Evolutionary conservation across 2,797 vertebrate genomes (phyloP).

Genomic region (Manis crassicaudata): DNA sequence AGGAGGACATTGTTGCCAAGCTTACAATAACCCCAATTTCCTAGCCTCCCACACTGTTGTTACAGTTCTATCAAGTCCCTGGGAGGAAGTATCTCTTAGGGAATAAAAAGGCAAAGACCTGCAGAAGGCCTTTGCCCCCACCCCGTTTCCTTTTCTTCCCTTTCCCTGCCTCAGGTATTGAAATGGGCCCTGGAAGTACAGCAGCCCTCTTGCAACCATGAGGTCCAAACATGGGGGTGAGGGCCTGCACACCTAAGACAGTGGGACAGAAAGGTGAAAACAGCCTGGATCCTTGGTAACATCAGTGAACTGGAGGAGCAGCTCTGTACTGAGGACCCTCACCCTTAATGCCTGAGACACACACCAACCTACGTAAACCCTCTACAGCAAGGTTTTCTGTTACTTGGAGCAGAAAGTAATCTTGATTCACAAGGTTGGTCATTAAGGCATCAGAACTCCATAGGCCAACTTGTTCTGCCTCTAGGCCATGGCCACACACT

Average conservation of each 20-base stretch:
- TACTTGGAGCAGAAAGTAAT: not conserved
- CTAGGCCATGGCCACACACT: not conserved
- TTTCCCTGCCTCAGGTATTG: not conserved
- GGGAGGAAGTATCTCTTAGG: not conserved
- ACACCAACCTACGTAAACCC: not conserved
- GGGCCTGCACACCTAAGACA: too few relatives aligned
- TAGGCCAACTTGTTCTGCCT: not conserved
- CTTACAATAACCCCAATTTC: not conserved
- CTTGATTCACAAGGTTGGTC: not conserved
- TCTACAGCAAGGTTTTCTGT: not conserved
- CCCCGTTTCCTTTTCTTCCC: not conserved
- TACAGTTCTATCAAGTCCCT: not conserved
- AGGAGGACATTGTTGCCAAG: not conserved
- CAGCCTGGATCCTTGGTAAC: too few relatives aligned
- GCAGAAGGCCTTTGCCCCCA: not conserved
- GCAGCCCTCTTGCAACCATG: not conserved
- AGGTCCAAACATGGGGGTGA: not conserved
- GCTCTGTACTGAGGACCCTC: not conserved
- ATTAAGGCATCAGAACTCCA: not conserved
- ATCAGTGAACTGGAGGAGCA: not conserved
- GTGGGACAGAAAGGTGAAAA: not conserved
- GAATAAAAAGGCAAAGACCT: not conserved
- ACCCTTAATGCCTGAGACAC: not conserved
- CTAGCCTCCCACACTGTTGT: not conserved
- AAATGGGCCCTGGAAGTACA: not conserved